phyloP scores from a whole-genome alignment of 35 echinoderm and acorn worm genomes.

The Apostichopus japonicus region DNA sequence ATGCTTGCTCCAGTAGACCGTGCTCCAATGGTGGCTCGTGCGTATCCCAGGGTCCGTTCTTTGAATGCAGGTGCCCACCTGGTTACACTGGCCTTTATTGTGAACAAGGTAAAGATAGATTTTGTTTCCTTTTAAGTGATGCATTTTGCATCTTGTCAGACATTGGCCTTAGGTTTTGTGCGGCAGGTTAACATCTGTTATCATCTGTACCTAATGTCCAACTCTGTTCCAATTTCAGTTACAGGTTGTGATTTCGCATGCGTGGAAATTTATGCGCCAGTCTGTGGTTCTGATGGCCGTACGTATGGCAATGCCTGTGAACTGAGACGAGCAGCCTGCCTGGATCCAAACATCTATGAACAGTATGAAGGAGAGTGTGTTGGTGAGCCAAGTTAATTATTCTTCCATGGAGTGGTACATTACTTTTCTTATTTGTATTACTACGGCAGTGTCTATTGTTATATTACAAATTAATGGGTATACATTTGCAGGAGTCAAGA shows the following conservation, averaged over 20 bases:
- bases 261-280: not conserved
- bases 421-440: too few relatives aligned
- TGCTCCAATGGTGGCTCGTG: not conserved
- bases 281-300: not conserved
- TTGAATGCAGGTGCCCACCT: not conserved
- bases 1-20: not conserved
- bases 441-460: not conserved
- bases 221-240: too few relatives aligned
- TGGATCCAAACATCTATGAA: not conserved
- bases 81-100: constrained; percentile 5
- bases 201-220: too few relatives aligned
- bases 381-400: not conserved
- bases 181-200: too few relatives aligned
- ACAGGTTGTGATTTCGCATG: not conserved
- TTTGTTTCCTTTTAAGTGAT: not conserved
- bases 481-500: too few relatives aligned
- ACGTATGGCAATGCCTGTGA: not conserved
- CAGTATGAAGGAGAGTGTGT: not conserved
- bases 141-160: not conserved
- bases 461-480: too few relatives aligned
- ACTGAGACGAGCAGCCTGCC: not conserved
- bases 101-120: not conserved
- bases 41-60: not conserved
- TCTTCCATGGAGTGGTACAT: too few relatives aligned
- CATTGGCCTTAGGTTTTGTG: too few relatives aligned